A percentile compares a stretch with the other conserved stretches of the same genome.
Evolutionary conservation across 30 jellyfish, hydroid and myxozoan species (phyloP).

Genomic region (Turritopsis rubra): DNA sequence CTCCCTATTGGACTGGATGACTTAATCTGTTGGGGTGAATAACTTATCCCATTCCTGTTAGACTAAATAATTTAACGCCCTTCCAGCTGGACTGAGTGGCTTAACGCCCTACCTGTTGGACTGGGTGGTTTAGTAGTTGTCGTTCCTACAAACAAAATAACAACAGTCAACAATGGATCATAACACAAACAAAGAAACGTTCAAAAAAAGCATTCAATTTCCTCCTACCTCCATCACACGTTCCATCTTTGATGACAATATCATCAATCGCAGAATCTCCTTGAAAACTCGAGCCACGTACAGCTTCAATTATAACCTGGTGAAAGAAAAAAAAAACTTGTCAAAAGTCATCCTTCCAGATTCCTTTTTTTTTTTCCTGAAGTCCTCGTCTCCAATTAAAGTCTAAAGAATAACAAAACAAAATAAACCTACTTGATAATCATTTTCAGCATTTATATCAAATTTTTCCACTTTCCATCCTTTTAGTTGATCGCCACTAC

Average conservation of each 20-base stretch:
- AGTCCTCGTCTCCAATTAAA: no score
- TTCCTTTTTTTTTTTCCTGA: not conserved
- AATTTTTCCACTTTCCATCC: conserved; percentile 36
- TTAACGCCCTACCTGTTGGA: not conserved
- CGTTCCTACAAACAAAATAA: not conserved
- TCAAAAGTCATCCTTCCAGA: not conserved
- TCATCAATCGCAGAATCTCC: conserved; percentile 73
- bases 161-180: not conserved
- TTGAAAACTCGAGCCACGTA: conserved; percentile 45
- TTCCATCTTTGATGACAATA: conserved; percentile 26
- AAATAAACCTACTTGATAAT: conserved; percentile 1
- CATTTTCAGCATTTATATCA: conserved; percentile 1
- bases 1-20: no score
- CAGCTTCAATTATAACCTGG: conserved; percentile 10
- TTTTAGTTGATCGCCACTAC: conserved; percentile 50
- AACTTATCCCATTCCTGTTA: no score
- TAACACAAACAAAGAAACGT: not conserved
- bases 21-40: no score
- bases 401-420: no score
- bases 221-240: conserved; percentile 2
- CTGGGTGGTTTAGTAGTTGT: not conserved
- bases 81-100: no score
- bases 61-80: no score
- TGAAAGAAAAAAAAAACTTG: not conserved
- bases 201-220: not conserved